Evolutionary conservation across 2,113 vertebrate species (phyloP), one percentile per base, ranked within the genome.

Genomic region (Calidris pygmaea): DNA sequence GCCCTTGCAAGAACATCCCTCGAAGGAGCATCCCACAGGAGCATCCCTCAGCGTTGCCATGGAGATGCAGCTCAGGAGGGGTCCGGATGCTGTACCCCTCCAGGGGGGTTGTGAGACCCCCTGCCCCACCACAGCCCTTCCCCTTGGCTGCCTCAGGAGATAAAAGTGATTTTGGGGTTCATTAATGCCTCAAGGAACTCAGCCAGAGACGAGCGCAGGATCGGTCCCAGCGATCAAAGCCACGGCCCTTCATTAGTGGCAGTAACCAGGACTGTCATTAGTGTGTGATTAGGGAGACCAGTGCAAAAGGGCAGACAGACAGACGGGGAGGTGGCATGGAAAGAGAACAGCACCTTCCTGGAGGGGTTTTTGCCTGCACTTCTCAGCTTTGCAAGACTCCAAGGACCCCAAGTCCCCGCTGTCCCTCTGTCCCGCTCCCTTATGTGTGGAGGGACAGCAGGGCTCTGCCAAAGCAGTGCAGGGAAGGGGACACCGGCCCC

Each of bases 41-140:
- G 63, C 89, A 95, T 95, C 94, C 85, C 43, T 6, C 34, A 5
- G 67, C 9, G 45, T 93, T 94, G 76, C 94, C 94, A 86, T 91
- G 90, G 96, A 84, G 78, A 95, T 9, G 12, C 6, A 10, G 39
- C 15, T 87, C 78, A 50, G 82, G 71, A 83, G 60, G 6, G 88
- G 15, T 58, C 53, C 2, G 7, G 41, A 78, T 30, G 73, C 45
- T 76, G 14, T 26, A 39, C 34, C 52, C 18, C 12, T 30, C 41
- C 1, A 14, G 53, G 29, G 35, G 60, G 19, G 39, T 14, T 41
- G 41, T 9, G 1, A 39, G 62, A 81, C 22, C 43, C 68, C 27
- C 16, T 11, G 2, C 19, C 23, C 45, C 56, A 18, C 7, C 1
- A 0, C 43, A 58, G 30, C 41, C 52, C 62, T 81, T 37, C 16